Evolutionary conservation across 37 sponge, comb jelly and placozoan genomes (phyloP), one percentile per base, ranked within the genome.

Genomic region (Ephydatia muelleri): DNA sequence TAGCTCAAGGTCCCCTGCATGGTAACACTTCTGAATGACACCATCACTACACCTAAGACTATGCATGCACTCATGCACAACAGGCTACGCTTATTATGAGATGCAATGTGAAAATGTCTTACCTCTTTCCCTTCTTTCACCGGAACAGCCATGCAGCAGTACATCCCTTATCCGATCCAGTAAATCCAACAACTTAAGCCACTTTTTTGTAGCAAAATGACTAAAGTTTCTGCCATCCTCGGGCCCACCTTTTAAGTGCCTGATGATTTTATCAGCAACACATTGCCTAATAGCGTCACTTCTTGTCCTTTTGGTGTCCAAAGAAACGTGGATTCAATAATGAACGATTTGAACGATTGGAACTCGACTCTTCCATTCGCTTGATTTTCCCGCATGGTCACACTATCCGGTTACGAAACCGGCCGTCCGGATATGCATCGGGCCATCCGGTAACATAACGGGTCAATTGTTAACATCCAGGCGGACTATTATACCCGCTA

Each of bases 1-100:
- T 64, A 36, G 49, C 67, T 84, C 84, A 67, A 74, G 67, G n/a
- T 84, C 76, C 22, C 76, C 36, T 29, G 75, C 84, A 40, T 38
- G 36, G 43, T 84, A 75, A 48, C 75, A 65, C 4, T 67, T 72
- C 29, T 47, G 32, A 28, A 74, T 30, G 38, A 82, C 82, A 32
- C 82, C 82, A 82, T 3, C 8, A 33, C 28, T 47, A 71, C 72
- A 39, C 30, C 65, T 48, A 70, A 36, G 43, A 33, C 16, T 2
- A 57, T 57, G 16, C 57, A 14, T 11, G 57, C 57, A 57, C 43
- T 43, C n/a, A n/a, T n/a, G n/a, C n/a, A n/a, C n/a, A n/a, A n/a
- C n/a, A n/a, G n/a, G n/a, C n/a, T n/a, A n/a, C n/a, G n/a, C n/a
- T n/a, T n/a, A n/a, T n/a, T n/a, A n/a, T n/a, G n/a, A n/a, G n/a